phyloP scores from a whole-genome alignment of 92 coral and sea anemone genomes.

The Phenganax stokvisi region DNA sequence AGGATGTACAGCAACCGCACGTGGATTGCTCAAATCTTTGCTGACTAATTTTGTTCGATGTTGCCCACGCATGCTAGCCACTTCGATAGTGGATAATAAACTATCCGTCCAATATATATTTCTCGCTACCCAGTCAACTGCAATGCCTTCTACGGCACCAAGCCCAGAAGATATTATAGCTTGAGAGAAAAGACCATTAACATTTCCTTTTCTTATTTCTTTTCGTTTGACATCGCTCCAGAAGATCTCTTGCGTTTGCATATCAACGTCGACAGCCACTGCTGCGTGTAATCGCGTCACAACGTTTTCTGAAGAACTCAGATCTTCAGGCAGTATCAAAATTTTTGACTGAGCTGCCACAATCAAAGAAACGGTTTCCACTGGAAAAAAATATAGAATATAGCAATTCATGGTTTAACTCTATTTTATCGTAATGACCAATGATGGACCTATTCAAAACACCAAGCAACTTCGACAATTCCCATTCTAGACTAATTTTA shows the following conservation, averaged over 20 bases:
- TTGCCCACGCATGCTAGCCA: constrained; percentile 55
- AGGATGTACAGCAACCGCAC: constrained; percentile 68
- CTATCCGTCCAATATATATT: constrained; percentile 71
- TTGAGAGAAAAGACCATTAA: constrained; percentile 9
- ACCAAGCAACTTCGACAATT: background rate
- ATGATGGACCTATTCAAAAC: too few species aligned
- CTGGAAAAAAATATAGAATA: background rate
- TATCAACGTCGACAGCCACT: constrained; percentile 32
- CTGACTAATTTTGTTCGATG: constrained; percentile 50
- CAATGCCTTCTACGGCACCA: constrained; percentile 67
- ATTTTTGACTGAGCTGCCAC: constrained; percentile 22
- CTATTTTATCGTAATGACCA: too few species aligned
- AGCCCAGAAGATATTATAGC: constrained; percentile 19
- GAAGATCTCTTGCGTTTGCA: constrained; percentile 24
- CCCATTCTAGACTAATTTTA: too few species aligned
- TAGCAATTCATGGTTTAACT: too few species aligned
- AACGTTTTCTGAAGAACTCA: constrained; percentile 16
- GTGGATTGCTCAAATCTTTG: constrained; percentile 52
- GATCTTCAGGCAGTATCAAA: constrained; percentile 12
- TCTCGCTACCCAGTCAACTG: constrained; percentile 65
- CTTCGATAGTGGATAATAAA: constrained; percentile 50
- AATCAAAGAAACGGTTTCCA: background rate
- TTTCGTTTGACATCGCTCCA: constrained; percentile 35
- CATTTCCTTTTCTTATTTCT: constrained; percentile 20
- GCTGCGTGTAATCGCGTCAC: background rate